A percentile compares a stretch with the other conserved stretches of the same genome.
phyloP scores from a whole-genome alignment of 2,113 vertebrate species.

The Oreocharis arfaki region DNA sequence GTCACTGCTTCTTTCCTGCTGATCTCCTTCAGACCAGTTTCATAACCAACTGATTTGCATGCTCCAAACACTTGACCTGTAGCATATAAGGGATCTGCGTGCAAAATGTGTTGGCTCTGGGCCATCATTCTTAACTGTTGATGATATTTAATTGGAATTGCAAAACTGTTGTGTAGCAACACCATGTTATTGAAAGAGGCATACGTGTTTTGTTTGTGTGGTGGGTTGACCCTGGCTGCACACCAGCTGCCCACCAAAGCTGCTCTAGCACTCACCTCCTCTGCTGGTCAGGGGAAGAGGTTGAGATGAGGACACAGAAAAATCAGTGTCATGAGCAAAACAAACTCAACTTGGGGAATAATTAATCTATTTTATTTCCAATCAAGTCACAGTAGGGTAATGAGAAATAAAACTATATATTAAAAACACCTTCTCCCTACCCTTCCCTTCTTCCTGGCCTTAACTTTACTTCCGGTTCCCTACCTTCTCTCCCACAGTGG shows the following conservation, averaged over 20 bases:
- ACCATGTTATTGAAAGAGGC: background rate
- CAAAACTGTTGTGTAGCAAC: constrained; percentile 33
- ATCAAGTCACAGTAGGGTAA: background rate
- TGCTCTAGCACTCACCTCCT: background rate
- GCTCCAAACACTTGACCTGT: background rate
- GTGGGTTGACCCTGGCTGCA: background rate
- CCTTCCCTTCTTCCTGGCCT: background rate
- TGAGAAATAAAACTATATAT: background rate
- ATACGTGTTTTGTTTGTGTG: background rate
- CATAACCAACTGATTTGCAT: background rate
- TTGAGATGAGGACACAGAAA: background rate
- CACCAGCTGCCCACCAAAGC: background rate
- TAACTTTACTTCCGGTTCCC: background rate
- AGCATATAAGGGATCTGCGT: background rate
- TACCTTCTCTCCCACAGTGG: background rate
- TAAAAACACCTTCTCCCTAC: background rate
- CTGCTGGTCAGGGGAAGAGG: background rate
- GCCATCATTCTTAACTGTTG: background rate
- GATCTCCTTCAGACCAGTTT: background rate
- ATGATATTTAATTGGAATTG: background rate
- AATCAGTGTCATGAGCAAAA: background rate
- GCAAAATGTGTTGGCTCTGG: background rate
- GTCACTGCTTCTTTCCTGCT: background rate
- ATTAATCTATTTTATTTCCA: background rate
- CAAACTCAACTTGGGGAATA: background rate